A percentile compares a stretch with the other conserved stretches of the same genome.
phyloP scores from a whole-genome alignment of 1,140 invertebrate genomes.

The Trinorchestia longiramus region DNA sequence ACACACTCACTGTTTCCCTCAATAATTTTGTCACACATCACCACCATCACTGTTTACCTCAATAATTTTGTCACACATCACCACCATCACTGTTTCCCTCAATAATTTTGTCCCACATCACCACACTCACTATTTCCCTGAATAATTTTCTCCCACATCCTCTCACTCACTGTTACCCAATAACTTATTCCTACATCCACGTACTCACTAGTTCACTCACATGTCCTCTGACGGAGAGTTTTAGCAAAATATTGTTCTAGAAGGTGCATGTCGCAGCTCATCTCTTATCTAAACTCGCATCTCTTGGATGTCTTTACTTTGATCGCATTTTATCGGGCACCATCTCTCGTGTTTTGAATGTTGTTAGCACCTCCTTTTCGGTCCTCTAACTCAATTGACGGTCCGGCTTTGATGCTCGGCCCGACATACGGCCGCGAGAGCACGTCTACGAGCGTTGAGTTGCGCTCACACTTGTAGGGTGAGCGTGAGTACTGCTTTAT shows the following conservation, averaged over 20 bases:
- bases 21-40: too few species aligned
- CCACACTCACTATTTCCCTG: too few species aligned
- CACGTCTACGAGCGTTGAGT: neutral
- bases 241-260: neutral
- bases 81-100: too few species aligned
- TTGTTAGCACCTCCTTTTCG: conserved; percentile 29
- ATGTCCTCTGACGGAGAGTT: neutral
- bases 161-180: too few species aligned
- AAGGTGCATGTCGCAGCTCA: neutral
- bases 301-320: conserved; percentile 47
- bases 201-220: neutral
- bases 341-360: conserved; percentile 53
- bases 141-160: too few species aligned
- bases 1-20: too few species aligned
- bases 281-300: conserved; percentile 29
- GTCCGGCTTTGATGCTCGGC: neutral
- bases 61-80: too few species aligned
- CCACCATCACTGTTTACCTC: too few species aligned
- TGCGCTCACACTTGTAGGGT: too few species aligned
- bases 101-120: too few species aligned
- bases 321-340: conserved; percentile 43
- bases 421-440: neutral
- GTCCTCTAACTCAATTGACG: conserved; percentile 31
- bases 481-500: neutral
- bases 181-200: too few species aligned